A percentile compares a stretch with the other conserved stretches of the same genome.
phyloP scores from a whole-genome alignment of 2,113 vertebrate genomes.

The Arenaria interpres region DNA sequence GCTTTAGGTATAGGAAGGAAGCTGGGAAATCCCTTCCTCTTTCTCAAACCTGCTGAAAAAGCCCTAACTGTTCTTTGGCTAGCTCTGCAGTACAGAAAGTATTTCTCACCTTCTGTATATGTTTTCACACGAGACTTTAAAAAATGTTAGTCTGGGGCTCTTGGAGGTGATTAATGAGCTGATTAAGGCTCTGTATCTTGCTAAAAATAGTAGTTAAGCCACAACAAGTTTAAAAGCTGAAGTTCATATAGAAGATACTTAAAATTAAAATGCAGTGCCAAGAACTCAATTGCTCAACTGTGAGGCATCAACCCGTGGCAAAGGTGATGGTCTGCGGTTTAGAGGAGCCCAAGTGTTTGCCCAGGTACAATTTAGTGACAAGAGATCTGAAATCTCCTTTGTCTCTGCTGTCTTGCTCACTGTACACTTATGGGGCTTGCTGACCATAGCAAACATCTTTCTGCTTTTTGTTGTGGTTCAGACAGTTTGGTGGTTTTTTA shows the following conservation, averaged over 20 bases:
- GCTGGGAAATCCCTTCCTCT: neutral
- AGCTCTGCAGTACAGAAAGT: neutral
- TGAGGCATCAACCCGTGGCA: neutral
- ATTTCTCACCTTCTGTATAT: neutral
- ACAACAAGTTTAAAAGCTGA: neutral
- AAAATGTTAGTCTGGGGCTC: neutral
- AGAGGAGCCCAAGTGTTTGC: neutral
- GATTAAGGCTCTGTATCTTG: neutral
- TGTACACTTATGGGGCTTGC: neutral
- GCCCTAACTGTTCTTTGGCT: neutral
- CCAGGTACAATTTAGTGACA: neutral
- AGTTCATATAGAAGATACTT: neutral
- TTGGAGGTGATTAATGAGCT: neutral
- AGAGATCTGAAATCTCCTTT: neutral
- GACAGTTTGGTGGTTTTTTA: neutral
- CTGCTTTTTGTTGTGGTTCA: neutral
- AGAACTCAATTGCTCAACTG: neutral
- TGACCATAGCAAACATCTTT: neutral
- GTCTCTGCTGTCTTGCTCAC: neutral
- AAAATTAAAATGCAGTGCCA: neutral
- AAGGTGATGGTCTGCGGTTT: neutral
- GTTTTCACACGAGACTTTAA: neutral
- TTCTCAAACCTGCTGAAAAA: neutral
- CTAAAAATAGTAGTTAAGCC: neutral
- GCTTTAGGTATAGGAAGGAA: neutral